These are phyloP conservation scores for Ophioninae sp. DNA, from an alignment of 2,888 invertebrate species.

Conservation along the genomic window DNA sequence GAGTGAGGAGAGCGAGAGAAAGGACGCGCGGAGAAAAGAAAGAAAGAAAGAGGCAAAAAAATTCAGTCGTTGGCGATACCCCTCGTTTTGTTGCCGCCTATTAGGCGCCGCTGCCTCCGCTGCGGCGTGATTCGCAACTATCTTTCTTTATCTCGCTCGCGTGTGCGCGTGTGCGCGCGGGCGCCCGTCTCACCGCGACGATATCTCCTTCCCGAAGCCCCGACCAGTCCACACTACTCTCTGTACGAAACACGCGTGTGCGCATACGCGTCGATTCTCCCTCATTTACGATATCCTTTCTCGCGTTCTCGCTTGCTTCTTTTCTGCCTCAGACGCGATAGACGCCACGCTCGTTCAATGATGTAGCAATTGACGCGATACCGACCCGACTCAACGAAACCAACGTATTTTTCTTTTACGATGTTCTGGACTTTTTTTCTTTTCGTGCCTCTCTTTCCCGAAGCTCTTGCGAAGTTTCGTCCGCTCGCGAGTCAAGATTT, in stretches of 20 bases:
- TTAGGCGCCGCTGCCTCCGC: constrained; percentile 80
- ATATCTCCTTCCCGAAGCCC: constrained; percentile 59
- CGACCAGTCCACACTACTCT: constrained; percentile 35
- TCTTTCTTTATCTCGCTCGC: constrained; percentile 76
- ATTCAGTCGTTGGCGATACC: constrained; percentile 61
- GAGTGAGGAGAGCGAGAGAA: constrained; percentile 21
- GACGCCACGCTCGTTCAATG: constrained; percentile 33
- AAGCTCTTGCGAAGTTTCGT: neutral
- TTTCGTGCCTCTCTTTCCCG: neutral
- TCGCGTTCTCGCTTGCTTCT: constrained; percentile 22
- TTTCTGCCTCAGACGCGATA: constrained; percentile 13
- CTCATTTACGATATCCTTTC: constrained; percentile 40
- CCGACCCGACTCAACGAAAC: constrained; percentile 22
- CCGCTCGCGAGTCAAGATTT: neutral
- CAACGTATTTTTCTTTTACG: constrained; percentile 24
- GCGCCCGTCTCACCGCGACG: constrained; percentile 57
- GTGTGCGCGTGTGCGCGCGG: too few relatives aligned
- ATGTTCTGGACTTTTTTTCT: constrained; percentile 7
- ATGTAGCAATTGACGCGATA: constrained; percentile 43
- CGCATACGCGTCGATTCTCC: constrained; percentile 18
- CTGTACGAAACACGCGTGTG: neutral
- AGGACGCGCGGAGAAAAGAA: constrained; percentile 9
- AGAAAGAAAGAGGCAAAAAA: constrained; percentile 41
- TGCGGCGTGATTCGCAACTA: constrained; percentile 80
- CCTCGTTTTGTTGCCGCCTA: constrained; percentile 79